Evolutionary conservation across 2,797 vertebrate species (phyloP).

Genomic region (Diceros bicornis): DNA sequence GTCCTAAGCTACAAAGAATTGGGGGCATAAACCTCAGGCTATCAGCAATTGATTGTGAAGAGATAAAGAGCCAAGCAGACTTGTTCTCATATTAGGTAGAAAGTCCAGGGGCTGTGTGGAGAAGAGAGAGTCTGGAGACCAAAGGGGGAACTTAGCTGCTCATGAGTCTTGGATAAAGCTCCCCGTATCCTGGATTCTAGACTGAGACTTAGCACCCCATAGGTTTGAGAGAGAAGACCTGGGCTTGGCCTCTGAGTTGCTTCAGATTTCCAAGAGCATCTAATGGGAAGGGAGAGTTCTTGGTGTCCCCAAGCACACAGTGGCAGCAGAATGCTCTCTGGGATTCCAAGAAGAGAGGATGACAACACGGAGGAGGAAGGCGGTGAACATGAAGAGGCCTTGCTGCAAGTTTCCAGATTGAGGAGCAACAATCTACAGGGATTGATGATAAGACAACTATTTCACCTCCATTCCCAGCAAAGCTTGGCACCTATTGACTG

Average conservation of each 20-base stretch:
- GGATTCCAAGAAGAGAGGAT: neutral
- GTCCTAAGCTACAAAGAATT: neutral
- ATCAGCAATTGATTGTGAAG: neutral
- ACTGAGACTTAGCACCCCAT: neutral
- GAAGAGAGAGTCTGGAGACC: neutral
- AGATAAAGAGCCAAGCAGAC: neutral
- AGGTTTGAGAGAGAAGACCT: neutral
- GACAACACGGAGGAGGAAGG: neutral
- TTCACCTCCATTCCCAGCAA: neutral
- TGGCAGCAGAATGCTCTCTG: neutral
- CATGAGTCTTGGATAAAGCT: neutral
- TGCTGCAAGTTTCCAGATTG: neutral
- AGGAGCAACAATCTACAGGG: neutral
- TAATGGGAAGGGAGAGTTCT: neutral
- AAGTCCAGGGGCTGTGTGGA: neutral
- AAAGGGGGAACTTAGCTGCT: accelerated
- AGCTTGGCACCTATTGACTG: neutral
- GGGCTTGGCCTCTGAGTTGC: neutral
- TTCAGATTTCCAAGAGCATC: neutral
- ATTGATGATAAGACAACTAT: accelerated
- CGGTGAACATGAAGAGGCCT: neutral
- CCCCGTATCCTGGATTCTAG: neutral
- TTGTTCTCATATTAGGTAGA: too few relatives aligned
- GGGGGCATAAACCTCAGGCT: neutral
- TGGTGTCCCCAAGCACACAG: neutral